Evolutionary conservation across 2,888 invertebrate species (phyloP), one percentile per base, ranked within the genome.

Genomic region (Elmis aenea): DNA sequence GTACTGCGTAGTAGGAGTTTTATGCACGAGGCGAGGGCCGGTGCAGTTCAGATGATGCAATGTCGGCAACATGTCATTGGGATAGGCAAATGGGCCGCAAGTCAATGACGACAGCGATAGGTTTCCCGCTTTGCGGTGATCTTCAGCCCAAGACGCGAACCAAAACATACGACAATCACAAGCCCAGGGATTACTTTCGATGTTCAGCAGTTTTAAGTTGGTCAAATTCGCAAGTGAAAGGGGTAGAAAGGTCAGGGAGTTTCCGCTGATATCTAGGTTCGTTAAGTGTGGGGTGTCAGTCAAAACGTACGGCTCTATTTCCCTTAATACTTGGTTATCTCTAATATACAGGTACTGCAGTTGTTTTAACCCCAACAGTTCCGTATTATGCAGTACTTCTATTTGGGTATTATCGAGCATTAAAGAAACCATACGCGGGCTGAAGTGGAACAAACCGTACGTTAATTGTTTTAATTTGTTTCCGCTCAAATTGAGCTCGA

Each of bases 91-190:
- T 11, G 75, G 72, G 2, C 68, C 72, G 57, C 87, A 87, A 46
- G 76, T 80, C 29, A 85, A 64, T 12, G 79, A 77, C 1, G 78
- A 77, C 46, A 65, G 36, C 1, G 57, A 58, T 16, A 65, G 27
- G 39, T 74, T 73, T 33, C 71, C 67, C 12, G 68, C 69, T 24
- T 72, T 67, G 45, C 68, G 69, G 28, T 71, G 67, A 45, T 62
- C 68, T 34, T 76, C 76, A 5, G 77, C 73, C 81, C 81, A 83
- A 8, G 71, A 61, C 1, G 72, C 64, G 49, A 88, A 79, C 89
- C 89, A 89, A 47, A 77, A 78, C 77, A 88, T 84, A 28, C 85
- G 77, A 58, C 92, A 92, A 64, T 90, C 88, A 69, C 92, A 92
- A 10, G 81, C 79, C 83, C 87, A 89, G 14, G 81, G 82, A 62